A percentile compares a stretch with the other conserved stretches of the same genome.
These are phyloP conservation scores for Pimephales promelas DNA, from an alignment of 2,113 vertebrate genomes.

Conservation along the genomic window DNA sequence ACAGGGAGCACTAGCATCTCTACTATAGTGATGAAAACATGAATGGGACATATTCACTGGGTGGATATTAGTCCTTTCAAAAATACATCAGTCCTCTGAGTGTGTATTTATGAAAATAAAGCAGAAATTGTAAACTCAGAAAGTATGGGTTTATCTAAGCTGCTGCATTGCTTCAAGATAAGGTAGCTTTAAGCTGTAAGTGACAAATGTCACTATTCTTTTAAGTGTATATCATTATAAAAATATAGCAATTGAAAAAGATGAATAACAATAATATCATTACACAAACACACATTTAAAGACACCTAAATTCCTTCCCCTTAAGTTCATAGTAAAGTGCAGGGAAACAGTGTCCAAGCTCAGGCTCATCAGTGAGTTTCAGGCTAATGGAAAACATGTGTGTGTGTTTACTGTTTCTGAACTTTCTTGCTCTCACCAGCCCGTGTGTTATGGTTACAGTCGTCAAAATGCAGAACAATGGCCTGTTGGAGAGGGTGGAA, in stretches of 20 bases:
- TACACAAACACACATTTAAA: neutral
- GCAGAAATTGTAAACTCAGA: slow-evolving; percentile 13
- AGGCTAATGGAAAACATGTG: slow-evolving; percentile 59
- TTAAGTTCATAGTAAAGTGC: slow-evolving; percentile 52
- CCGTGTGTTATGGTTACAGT: slow-evolving; percentile 66
- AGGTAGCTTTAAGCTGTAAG: neutral
- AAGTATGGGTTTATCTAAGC: neutral
- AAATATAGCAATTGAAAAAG: neutral
- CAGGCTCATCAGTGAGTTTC: slow-evolving; percentile 52
- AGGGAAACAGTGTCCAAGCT: slow-evolving; percentile 45
- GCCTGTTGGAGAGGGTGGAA: slow-evolving; percentile 26
- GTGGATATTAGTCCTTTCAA: slow-evolving; percentile 42
- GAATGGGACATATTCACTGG: slow-evolving; percentile 47
- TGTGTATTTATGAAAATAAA: slow-evolving; percentile 2
- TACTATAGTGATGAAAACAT: slow-evolving; percentile 47
- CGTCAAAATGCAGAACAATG: slow-evolving; percentile 65
- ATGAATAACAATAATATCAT: neutral
- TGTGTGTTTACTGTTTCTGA: slow-evolving; percentile 53
- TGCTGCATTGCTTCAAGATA: neutral
- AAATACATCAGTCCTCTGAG: slow-evolving; percentile 13
- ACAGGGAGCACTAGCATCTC: slow-evolving; percentile 54
- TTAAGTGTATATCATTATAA: neutral
- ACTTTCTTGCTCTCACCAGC: slow-evolving; percentile 52
- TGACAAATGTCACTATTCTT: neutral
- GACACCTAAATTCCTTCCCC: slow-evolving; percentile 42